Evolutionary conservation across 1,140 invertebrate species (phyloP).

Genomic region (Bombus sibiricus): DNA sequence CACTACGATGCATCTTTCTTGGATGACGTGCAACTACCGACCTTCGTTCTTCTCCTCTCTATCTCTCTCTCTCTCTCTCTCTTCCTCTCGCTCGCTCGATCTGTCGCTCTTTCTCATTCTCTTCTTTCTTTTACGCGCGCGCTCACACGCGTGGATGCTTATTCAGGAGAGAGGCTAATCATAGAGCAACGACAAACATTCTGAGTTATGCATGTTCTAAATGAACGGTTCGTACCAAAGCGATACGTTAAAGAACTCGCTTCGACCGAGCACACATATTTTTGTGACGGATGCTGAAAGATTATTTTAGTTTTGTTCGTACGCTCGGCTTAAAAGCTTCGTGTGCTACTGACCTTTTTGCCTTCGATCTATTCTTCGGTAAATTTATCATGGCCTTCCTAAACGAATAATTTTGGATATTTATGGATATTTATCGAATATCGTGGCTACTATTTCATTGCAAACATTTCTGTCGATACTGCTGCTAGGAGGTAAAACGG

Average conservation of each 20-base stretch:
- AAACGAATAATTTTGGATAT: slow-evolving; percentile 1
- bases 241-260: slow-evolving; percentile 34
- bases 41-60: slow-evolving; percentile 38
- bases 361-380: too few relatives aligned
- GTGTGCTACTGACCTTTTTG: neutral
- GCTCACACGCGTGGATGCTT: slow-evolving; percentile 38
- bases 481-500: too few relatives aligned
- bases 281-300: neutral
- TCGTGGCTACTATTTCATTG: neutral
- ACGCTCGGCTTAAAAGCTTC: neutral
- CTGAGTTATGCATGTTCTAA: slow-evolving; percentile 47
- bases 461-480: neutral
- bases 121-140: neutral
- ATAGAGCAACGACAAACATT: slow-evolving; percentile 62
- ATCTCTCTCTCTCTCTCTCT: neutral
- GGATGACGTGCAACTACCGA: slow-evolving; percentile 67
- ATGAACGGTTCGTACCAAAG: slow-evolving; percentile 36
- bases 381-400: neutral
- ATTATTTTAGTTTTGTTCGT: slow-evolving; percentile 18
- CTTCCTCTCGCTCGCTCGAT: neutral
- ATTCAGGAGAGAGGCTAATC: slow-evolving; percentile 61
- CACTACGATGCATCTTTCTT: slow-evolving; percentile 66
- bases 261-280: neutral
- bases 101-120: neutral
- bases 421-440: neutral